These are phyloP conservation scores for Caenorhabditis japonica DNA, from an alignment of 2,888 invertebrate species.

Conservation along the genomic window DNA sequence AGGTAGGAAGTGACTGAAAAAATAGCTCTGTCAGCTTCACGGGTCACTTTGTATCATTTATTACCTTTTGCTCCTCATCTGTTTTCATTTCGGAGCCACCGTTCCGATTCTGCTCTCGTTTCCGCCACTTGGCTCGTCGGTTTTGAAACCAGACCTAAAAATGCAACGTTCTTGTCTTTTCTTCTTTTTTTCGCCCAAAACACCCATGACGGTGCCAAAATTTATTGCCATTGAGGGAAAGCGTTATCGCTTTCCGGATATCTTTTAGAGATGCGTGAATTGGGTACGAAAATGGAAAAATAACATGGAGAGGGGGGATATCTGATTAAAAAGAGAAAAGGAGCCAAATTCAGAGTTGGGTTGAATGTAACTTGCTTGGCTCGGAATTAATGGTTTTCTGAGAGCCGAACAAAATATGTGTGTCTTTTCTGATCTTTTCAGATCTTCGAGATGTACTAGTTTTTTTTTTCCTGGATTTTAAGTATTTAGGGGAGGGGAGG, in stretches of 20 bases:
- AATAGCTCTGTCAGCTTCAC: no score
- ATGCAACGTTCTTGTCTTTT: constrained; percentile 3
- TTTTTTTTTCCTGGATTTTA: no score
- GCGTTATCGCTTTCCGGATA: constrained; percentile 12
- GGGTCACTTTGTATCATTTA: no score
- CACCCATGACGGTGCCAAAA: no score
- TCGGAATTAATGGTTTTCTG: constrained; percentile 31
- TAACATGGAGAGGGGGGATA: constrained; percentile 2
- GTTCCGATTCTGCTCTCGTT: constrained; percentile 85
- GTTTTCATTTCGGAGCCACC: constrained; percentile 15
- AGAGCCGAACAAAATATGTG: constrained; percentile 7
- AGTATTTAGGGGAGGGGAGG: no score
- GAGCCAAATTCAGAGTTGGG: neutral
- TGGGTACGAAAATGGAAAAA: constrained; percentile 12
- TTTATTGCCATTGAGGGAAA: constrained; percentile 26
- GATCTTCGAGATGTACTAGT: neutral
- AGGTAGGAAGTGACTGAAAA: constrained; percentile 40
- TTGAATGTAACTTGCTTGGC: constrained; percentile 15
- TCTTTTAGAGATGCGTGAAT: constrained; percentile 5
- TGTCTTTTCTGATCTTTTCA: neutral
- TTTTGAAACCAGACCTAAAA: constrained; percentile 99
- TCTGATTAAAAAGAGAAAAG: constrained; percentile 21
- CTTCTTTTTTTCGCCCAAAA: constrained; percentile 1
- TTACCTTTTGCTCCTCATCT: constrained; percentile 3
- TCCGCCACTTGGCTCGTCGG: constrained; percentile 97